These are phyloP conservation scores for Presbytis comata DNA, from an alignment of 2,797 vertebrate species.

Conservation along the genomic window DNA sequence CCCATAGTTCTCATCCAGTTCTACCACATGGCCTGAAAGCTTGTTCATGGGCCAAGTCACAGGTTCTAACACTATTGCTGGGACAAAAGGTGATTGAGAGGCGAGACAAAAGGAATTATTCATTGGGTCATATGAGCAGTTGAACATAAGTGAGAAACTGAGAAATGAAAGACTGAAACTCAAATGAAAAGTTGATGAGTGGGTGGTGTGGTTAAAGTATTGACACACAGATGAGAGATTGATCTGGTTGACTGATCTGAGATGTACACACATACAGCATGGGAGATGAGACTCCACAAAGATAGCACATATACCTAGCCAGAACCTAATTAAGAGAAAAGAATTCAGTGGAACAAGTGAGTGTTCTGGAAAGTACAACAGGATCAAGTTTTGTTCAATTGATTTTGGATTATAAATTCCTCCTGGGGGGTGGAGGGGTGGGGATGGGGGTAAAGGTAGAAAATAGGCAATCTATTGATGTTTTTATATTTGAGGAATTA, in stretches of 20 bases:
- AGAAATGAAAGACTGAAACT: constrained; percentile 61
- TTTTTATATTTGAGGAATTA: neutral
- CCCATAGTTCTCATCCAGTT: neutral
- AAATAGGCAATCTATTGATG: neutral
- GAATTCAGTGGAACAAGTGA: neutral
- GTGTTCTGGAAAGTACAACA: neutral
- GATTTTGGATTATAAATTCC: constrained; percentile 8
- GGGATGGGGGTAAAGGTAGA: neutral
- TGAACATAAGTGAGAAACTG: constrained; percentile 53
- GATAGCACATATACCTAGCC: neutral
- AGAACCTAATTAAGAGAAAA: constrained; percentile 37
- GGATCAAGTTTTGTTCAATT: neutral
- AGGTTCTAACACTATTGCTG: constrained; percentile 15
- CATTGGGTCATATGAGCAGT: constrained; percentile 1
- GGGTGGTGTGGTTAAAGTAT: constrained; percentile 22
- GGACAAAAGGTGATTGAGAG: constrained; percentile 73
- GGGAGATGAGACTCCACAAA: neutral
- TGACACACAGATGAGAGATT: constrained; percentile 4
- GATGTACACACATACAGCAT: rapidly evolving
- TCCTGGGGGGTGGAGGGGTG: neutral
- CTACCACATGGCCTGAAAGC: neutral
- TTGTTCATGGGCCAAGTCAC: constrained; percentile 23
- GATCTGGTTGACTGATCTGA: neutral
- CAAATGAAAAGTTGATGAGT: constrained; percentile 4
- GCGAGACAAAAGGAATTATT: constrained; percentile 71